Percentiles rank a stretch among this genome's conserved stretches.
Evolutionary conservation across 2,888 invertebrate species (phyloP).

Genomic region (Lucinisca nassula): DNA sequence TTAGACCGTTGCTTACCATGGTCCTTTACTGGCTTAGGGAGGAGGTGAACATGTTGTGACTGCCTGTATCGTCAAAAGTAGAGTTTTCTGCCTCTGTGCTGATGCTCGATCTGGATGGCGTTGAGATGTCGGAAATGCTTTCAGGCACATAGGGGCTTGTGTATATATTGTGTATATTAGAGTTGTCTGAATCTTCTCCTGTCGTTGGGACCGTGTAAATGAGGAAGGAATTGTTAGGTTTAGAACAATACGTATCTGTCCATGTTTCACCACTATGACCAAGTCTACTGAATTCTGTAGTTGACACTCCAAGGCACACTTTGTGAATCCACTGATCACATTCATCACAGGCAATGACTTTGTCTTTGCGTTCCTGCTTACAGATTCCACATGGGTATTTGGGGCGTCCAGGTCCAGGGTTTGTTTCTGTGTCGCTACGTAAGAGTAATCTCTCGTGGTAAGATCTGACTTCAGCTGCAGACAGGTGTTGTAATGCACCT

Average conservation of each 20-base stretch:
- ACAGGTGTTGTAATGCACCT: too few species aligned
- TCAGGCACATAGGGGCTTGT: background rate
- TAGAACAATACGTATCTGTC: slow-evolving; percentile 34
- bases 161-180: background rate
- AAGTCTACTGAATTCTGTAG: slow-evolving; percentile 27
- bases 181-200: background rate
- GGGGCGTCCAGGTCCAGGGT: slow-evolving; percentile 43
- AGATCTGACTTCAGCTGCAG: background rate
- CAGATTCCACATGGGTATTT: slow-evolving; percentile 40
- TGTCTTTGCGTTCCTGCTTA: slow-evolving; percentile 10
- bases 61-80: background rate
- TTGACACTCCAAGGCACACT: slow-evolving; percentile 28
- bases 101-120: slow-evolving; percentile 9
- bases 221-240: slow-evolving; percentile 36
- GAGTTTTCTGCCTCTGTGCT: background rate
- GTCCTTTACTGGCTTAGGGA: background rate
- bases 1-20: background rate
- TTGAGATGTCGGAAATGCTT: slow-evolving; percentile 14
- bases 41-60: background rate
- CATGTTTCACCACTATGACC: slow-evolving; percentile 43
- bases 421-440: slow-evolving; percentile 35
- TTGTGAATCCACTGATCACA: slow-evolving; percentile 54
- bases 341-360: slow-evolving; percentile 41
- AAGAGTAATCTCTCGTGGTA: background rate
- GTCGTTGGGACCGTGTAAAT: background rate